Evolutionary conservation across 2,888 invertebrate genomes (phyloP).

Genomic region (Amblyteles armatorius): DNA sequence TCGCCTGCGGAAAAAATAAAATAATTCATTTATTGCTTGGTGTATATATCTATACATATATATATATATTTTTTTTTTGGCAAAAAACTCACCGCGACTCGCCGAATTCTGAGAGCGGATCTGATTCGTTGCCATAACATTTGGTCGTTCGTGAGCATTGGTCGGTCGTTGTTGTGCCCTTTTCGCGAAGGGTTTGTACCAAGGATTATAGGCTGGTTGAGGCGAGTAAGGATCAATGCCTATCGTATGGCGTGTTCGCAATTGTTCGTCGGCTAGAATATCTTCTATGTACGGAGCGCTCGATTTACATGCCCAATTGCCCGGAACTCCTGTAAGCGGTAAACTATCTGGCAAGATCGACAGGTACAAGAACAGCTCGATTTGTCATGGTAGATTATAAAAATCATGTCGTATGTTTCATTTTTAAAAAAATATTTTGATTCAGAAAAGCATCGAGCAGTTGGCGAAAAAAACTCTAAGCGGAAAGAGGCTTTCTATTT

Average conservation of each 20-base stretch:
- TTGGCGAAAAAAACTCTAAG: no score
- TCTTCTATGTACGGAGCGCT: conserved; percentile 3
- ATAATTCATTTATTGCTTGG: background rate
- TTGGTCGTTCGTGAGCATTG: background rate
- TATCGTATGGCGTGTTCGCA: background rate
- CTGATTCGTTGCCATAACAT: background rate
- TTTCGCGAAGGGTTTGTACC: background rate
- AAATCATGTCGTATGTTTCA: background rate
- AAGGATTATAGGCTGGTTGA: conserved; percentile 17
- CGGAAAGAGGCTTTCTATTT: no score
- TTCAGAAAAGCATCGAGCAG: no score
- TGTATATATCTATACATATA: background rate
- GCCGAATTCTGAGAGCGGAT: background rate
- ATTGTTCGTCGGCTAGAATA: background rate
- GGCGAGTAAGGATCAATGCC: background rate
- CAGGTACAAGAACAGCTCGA: background rate
- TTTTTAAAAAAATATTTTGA: no score
- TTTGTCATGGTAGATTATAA: background rate
- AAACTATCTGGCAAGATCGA: background rate
- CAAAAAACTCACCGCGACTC: background rate
- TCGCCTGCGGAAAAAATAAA: background rate
- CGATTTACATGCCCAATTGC: background rate
- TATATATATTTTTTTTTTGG: background rate
- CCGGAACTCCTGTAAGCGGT: background rate
- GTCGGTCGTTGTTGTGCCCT: background rate